These are phyloP conservation scores for Corvus cornix DNA, from an alignment of 2,113 vertebrate species.

Conservation along the genomic window DNA sequence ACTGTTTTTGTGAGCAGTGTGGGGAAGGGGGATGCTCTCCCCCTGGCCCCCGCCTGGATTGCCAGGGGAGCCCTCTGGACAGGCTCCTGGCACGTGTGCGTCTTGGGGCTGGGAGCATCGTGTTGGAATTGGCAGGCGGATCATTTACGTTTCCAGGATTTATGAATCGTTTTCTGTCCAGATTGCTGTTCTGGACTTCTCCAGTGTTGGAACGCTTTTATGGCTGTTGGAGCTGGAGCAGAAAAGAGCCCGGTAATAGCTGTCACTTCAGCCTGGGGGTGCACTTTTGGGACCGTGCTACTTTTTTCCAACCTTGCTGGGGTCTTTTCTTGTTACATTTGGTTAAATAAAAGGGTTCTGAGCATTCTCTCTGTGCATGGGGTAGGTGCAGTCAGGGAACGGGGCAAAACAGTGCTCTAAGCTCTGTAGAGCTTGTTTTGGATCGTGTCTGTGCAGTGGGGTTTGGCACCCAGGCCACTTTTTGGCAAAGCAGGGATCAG, in stretches of 20 bases:
- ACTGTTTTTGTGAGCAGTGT: neutral
- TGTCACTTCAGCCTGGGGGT: neutral
- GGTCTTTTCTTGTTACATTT: neutral
- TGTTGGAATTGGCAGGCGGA: constrained; percentile 22
- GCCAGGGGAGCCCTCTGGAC: neutral
- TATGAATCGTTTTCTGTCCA: constrained; percentile 60
- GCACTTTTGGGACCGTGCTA: neutral
- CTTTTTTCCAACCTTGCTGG: neutral
- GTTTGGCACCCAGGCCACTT: neutral
- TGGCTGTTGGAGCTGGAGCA: neutral
- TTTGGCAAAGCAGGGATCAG: neutral
- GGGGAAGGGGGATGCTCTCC: neutral
- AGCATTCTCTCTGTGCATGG: neutral
- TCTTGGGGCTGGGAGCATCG: neutral
- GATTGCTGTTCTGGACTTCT: constrained; percentile 40
- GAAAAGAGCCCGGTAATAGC: neutral
- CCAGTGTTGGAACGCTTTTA: neutral
- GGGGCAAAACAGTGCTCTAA: accelerated
- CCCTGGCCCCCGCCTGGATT: neutral
- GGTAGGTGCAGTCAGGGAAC: neutral
- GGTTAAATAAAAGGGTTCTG: neutral
- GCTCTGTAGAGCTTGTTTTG: neutral
- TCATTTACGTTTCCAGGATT: constrained; percentile 35
- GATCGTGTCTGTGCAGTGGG: accelerated
- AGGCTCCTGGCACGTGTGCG: neutral